phyloP scores from a whole-genome alignment of 2,113 vertebrate genomes.

The Toxotes chatareus region DNA sequence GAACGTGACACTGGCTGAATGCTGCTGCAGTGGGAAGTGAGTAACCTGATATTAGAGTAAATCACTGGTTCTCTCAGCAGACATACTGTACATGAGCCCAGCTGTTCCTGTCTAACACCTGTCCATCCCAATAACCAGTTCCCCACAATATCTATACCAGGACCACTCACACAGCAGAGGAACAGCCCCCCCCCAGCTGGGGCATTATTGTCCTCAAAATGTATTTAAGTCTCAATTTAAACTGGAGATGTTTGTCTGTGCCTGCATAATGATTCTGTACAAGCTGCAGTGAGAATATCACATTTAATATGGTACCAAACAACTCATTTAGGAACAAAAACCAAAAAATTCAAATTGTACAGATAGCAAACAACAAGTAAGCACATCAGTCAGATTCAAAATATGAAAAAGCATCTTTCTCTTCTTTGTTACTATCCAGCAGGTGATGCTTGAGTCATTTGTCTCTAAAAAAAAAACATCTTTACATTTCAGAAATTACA shows the following conservation, averaged over 20 bases:
- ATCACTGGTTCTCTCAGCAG: slow-evolving; percentile 64
- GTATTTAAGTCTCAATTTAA: not conserved
- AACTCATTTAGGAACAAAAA: not conserved
- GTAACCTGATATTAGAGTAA: slow-evolving; percentile 65
- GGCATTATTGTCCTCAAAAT: slow-evolving; percentile 2
- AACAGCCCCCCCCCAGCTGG: not conserved
- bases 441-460: not conserved
- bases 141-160: slow-evolving; percentile 12
- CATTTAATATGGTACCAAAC: not conserved
- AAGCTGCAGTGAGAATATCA: not conserved
- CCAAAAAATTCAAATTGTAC: not conserved
- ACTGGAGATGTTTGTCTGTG: not conserved
- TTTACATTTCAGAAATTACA: not conserved
- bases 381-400: not conserved
- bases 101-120: slow-evolving; percentile 71
- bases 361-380: not conserved
- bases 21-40: slow-evolving; percentile 31
- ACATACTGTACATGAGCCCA: slow-evolving; percentile 62
- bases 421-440: not conserved
- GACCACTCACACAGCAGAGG: not conserved
- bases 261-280: no score
- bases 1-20: slow-evolving; percentile 37
- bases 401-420: not conserved
- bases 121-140: slow-evolving; percentile 5
- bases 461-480: not conserved